Evolutionary conservation across 2,113 vertebrate species (phyloP), one percentile per base, ranked within the genome.

Genomic region (Theristicus caerulescens): DNA sequence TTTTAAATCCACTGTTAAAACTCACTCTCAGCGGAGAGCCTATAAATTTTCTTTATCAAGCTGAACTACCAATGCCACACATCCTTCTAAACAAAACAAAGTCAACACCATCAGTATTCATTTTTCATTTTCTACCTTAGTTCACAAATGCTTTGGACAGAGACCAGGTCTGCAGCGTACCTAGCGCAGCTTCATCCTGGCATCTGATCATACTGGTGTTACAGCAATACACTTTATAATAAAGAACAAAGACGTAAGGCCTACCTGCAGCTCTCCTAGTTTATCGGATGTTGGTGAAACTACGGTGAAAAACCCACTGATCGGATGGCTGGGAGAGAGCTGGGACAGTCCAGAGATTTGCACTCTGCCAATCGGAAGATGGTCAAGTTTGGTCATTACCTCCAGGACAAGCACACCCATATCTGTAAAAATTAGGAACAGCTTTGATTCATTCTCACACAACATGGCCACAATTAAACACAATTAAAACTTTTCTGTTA

Each of bases 211-310:
- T 0, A 34, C 6, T 10, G 25, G 16, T 8, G 19, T 20, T 42
- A 81, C 16, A n/a, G 17, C 61, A 57, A 20, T 1, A n/a, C 6
- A 20, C 34, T 29, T 38, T 10, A 55, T 42, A 74, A 84, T 42
- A 74, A 34, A 92, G 20, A 79, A 51, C 36, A 86, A 81, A 65
- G 59, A 51, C 10, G 31, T 38, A 11, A 38, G 10, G 21, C 46
- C 61, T 94, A 99, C 99, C 99, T 99, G 99, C 57, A 99, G 96
- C 96, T 99, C 99, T 91, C 99, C 99, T 11, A 99, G 97, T 94
- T 99, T 99, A 77, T 99, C 98, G 20, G 98, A 99, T 2, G 98
- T 97, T 4, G 99, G 98, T 16, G 99, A 99, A 79, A 99, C n/a
- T 51, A 99, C 92, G 14, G 98, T 82, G 93, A 99, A 99, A 97